Conservation (phyloP, 2,888 invertebrate genomes). For the Yponomeuta plumbellus region DNA sequence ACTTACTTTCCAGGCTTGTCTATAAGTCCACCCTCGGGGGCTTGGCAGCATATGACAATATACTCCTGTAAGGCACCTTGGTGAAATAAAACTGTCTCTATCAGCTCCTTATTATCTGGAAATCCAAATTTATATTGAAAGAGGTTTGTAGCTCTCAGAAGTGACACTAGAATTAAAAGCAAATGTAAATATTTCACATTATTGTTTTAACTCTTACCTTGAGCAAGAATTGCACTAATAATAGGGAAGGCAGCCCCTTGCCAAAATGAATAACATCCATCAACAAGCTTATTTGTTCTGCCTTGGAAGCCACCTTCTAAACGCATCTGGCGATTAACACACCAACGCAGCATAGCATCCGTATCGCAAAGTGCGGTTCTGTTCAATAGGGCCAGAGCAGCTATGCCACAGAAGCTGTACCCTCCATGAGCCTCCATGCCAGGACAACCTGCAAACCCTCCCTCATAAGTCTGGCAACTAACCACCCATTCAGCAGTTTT, state of each 20-base stretch:
- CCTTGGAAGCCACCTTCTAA: constrained; percentile 98
- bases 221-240: constrained; percentile 83
- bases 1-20: constrained; percentile 97
- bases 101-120: constrained; percentile 62
- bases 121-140: constrained; percentile 22
- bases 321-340: constrained; percentile 92
- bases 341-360: constrained; percentile 89
- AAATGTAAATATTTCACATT: not conserved
- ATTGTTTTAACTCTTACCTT: constrained; percentile 44
- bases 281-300: constrained; percentile 97
- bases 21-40: constrained; percentile 89
- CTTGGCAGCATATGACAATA: constrained; percentile 94
- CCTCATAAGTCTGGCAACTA: constrained; percentile 98
- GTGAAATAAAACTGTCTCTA: constrained; percentile 84
- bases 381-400: constrained; percentile 89
- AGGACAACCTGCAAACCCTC: constrained; percentile 93
- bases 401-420: constrained; percentile 98
- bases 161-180: not conserved
- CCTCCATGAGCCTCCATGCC: constrained; percentile 99
- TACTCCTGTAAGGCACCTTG: constrained; percentile 95
- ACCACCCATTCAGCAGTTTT: constrained; percentile 95
- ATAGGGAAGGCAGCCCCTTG: constrained; percentile 95
- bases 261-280: constrained; percentile 99
- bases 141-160: not conserved
- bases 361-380: constrained; percentile 85